These are phyloP conservation scores for Tiphia femorata DNA, from an alignment of 2,888 invertebrate genomes.

Conservation along the genomic window DNA sequence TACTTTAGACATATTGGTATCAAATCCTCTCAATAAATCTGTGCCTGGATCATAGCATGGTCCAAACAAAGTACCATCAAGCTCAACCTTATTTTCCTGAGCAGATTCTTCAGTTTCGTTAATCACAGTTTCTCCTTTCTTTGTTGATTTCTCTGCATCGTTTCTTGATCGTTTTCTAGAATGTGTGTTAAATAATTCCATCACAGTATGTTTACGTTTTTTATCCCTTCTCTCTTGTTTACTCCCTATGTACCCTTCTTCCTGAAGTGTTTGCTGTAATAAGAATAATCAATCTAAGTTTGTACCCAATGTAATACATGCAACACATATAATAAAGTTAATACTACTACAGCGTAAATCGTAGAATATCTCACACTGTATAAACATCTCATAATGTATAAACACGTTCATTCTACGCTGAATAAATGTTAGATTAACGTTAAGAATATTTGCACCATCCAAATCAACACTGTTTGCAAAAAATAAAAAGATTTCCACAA, in stretches of 20 bases:
- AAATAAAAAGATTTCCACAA: too few species aligned
- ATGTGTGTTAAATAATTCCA: constrained; percentile 76
- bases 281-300: too few species aligned
- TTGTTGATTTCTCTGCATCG: constrained; percentile 44
- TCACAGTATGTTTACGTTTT: constrained; percentile 79
- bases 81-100: constrained; percentile 33
- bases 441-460: too few species aligned
- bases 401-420: too few species aligned
- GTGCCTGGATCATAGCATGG: constrained; percentile 54
- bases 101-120: constrained; percentile 34
- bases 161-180: constrained; percentile 67
- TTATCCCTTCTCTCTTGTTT: constrained; percentile 80
- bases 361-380: too few species aligned
- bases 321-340: too few species aligned
- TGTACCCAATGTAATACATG: too few species aligned
- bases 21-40: constrained; percentile 54
- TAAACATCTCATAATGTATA: too few species aligned
- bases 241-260: constrained; percentile 68
- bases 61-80: constrained; percentile 40
- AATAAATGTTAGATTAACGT: too few species aligned
- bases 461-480: too few species aligned
- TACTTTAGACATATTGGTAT: constrained; percentile 49
- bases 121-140: constrained; percentile 43
- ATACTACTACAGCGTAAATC: too few species aligned
- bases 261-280: constrained; percentile 36